These are phyloP conservation scores for Lepas anatifera DNA, from an alignment of 2,888 invertebrate species.

Conservation along the genomic window DNA sequence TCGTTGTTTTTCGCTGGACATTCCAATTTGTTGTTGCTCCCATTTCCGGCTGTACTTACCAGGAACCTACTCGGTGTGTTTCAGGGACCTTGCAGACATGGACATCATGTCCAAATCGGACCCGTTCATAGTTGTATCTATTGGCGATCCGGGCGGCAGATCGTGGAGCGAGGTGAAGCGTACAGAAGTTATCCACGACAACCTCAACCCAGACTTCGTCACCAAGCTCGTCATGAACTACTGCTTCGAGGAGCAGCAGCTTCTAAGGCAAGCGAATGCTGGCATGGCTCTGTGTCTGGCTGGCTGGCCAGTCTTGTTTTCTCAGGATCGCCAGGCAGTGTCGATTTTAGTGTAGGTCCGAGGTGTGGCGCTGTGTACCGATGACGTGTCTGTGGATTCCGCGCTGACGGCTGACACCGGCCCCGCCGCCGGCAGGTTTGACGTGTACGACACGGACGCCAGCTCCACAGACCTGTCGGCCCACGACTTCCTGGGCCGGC, in stretches of 20 bases:
- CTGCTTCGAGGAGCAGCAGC: slow-evolving; percentile 39
- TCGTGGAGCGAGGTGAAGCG: slow-evolving; percentile 23
- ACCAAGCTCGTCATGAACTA: slow-evolving; percentile 37
- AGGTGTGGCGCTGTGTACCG: no score
- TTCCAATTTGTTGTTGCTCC: no score
- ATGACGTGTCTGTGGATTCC: no score
- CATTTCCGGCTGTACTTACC: no score
- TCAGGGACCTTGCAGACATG: slow-evolving; percentile 31
- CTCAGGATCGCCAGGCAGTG: no score
- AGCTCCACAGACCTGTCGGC: slow-evolving; percentile 22
- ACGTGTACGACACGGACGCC: slow-evolving; percentile 24
- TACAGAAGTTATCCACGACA: slow-evolving; percentile 28
- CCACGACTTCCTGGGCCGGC: slow-evolving; percentile 35
- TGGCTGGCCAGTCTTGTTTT: no score
- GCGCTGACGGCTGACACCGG: no score
- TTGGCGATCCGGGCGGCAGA: slow-evolving; percentile 19
- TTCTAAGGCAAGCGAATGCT: slow-evolving; percentile 28
- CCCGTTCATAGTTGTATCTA: slow-evolving; percentile 34
- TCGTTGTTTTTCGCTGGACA: no score
- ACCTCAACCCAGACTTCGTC: slow-evolving; percentile 35
- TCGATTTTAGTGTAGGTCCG: no score
- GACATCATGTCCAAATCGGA: slow-evolving; percentile 39
- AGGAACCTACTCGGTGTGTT: no score
- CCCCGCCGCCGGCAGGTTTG: slow-evolving; percentile 26
- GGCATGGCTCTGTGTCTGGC: no score